Evolutionary conservation across 2,888 invertebrate genomes (phyloP), one percentile per base, ranked within the genome.

Genomic region (Eupithecia insigniata): DNA sequence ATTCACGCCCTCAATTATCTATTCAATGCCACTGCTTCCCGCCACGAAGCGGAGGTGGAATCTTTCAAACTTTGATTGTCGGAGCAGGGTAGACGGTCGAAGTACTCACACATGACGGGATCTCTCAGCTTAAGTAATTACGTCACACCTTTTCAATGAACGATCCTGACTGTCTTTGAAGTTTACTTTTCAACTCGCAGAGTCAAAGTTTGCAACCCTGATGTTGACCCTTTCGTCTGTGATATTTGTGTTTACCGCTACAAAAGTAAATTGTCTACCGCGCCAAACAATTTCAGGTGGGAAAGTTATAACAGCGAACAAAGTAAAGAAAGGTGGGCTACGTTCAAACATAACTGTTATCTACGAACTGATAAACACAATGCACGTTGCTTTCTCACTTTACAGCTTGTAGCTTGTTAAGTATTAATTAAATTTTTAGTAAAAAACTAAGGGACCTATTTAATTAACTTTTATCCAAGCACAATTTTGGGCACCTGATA

Each of bases 1-100:
- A 78, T 74, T 77, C 77, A 78, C 70, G 75, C 73, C 72, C 76
- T 79, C 79, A 75, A 79, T 79, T 79, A 79, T 78, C 78, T 75
- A 79, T 79, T 79, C 79, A 78, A 74, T 76, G 77, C 75, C 78
- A 76, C 69, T 72, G 76, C 74, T 74, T 75, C 66, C 66, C 71
- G 73, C 70, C 66, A 69, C 69, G 66, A 68, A 71, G 71, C 34
- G 61, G 75, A 74, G 71, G 69, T 76, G 67, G 43, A 76, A 72
- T 75, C 76, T 77, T 74, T 61, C 64, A 61, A 69, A 74, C 66
- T 74, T 73, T 55, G 58, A 34, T 36, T 64, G n/a, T 64, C 12
- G 18, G 28, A 64, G 64, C 34, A 34, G 4, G 60, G 12, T 61
- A 32, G 60, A 28, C 18, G 8, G 4, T 34, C 1, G 65, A 34